A percentile compares a stretch with the other conserved stretches of the same genome.
These are phyloP conservation scores for Promerops cafer DNA, from an alignment of 2,113 vertebrate genomes.

Conservation along the genomic window DNA sequence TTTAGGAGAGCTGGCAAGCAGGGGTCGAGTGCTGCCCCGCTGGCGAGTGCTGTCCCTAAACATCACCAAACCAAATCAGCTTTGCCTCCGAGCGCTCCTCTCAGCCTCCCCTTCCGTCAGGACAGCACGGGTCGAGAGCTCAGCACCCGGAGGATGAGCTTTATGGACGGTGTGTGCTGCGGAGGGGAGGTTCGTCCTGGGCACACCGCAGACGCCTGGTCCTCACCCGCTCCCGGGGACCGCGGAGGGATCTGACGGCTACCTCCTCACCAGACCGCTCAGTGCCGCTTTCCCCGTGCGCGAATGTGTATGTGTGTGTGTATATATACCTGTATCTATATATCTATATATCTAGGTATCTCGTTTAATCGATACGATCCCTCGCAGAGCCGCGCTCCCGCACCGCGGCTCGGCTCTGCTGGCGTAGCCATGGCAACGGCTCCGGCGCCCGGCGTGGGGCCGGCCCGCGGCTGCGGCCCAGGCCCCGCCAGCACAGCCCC, in stretches of 20 bases:
- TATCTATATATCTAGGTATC: not conserved
- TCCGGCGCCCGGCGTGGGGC: slow-evolving; percentile 49
- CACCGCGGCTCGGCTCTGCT: slow-evolving; percentile 60
- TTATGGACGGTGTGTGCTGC: not conserved
- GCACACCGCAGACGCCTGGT: not conserved
- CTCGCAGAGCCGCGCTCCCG: slow-evolving; percentile 61
- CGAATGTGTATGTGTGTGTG: not conserved
- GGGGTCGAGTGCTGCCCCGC: not conserved
- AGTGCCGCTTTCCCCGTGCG: not conserved
- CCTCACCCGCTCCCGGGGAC: not conserved
- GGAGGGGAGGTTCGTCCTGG: not conserved
- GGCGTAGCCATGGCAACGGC: slow-evolving; percentile 72
- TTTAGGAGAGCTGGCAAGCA: not conserved
- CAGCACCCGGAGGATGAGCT: not conserved
- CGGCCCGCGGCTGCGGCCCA: not conserved
- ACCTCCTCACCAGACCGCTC: not conserved
- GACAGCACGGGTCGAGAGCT: not conserved
- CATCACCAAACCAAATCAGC: not conserved
- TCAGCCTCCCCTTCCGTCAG: not conserved
- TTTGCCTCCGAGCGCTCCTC: not conserved
- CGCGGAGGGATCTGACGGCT: not conserved
- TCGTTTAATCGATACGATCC: slow-evolving; percentile 66
- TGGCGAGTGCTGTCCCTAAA: not conserved
- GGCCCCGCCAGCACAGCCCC: not conserved
- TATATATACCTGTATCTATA: no score